Evolutionary conservation across 2,113 vertebrate genomes (phyloP), one percentile per base, ranked within the genome.

Genomic region (Oreocharis arfaki): DNA sequence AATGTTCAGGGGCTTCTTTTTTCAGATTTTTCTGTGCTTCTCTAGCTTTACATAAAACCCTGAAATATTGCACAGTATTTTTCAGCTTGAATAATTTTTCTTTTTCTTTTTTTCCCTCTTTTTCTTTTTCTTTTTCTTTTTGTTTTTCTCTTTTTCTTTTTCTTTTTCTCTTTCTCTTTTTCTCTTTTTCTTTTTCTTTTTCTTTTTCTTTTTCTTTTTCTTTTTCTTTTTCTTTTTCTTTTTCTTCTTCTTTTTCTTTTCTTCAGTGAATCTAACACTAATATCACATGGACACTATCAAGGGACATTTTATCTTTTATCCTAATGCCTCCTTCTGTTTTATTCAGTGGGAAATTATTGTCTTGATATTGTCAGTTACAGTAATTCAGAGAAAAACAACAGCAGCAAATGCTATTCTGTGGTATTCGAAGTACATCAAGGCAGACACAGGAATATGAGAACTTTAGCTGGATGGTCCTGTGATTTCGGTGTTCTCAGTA

Each of bases 251-350:
- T n/a, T 60, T 35, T n/a, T 59, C 55, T 55, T 39, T 8, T 32
- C 50, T 68, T 49, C 63, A 37, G 46, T 67, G 63, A 83, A 53
- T 73, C 41, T 65, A 79, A 26, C 30, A 17, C 75, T 95, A 91
- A 77, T 79, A 83, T 68, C 27, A 82, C 70, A 70, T 52, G 63
- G 59, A 39, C 24, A 37, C 49, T 88, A 47, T 90, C 87, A 93
- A 77, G 91, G 56, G 85, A 93, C 85, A 41, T 63, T 87, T 94
- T 85, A 93, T 93, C 44, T 63, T 87, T 94, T 85, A 93, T 93
- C 44, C 53, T 96, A 94, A 91, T 94, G 90, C 7, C 16, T 87
- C 42, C 84, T 95, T 91, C 74, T 95, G 89, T 93, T 96, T 96
- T 93, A 93, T 96, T 96, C 82, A 93, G 55, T 70, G 92, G 75